Evolutionary conservation across 2,888 invertebrate genomes (phyloP).

Genomic region (Leptinotarsa rubiginosa): DNA sequence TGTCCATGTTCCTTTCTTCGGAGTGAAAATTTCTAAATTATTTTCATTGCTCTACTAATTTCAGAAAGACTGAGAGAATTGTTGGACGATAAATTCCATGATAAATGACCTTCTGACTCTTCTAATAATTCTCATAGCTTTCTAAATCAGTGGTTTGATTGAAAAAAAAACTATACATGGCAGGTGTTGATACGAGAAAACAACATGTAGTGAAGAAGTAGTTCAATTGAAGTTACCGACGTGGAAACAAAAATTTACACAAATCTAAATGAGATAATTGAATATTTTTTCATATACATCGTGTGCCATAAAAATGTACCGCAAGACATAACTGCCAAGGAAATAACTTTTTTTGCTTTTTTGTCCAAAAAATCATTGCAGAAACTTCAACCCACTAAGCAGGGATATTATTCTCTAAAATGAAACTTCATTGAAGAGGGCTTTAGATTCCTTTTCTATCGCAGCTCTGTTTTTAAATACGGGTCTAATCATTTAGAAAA

Average conservation of each 20-base stretch:
- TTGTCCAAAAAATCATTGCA: too few relatives aligned
- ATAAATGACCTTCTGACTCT: conserved; percentile 14
- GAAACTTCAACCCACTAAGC: too few relatives aligned
- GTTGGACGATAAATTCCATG: conserved; percentile 7
- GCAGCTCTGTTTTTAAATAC: too few relatives aligned
- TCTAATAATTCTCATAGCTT: neutral
- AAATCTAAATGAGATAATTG: neutral
- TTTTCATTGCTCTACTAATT: conserved; percentile 17
- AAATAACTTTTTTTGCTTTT: too few relatives aligned
- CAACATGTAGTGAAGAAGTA: neutral
- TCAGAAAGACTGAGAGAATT: neutral
- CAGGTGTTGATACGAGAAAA: neutral
- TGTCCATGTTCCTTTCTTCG: neutral
- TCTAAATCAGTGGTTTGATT: neutral
- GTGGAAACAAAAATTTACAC: conserved; percentile 1
- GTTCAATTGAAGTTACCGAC: neutral
- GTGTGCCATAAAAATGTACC: too few relatives aligned
- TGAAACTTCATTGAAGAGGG: too few relatives aligned
- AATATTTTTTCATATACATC: too few relatives aligned
- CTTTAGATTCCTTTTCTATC: too few relatives aligned
- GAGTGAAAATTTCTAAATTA: conserved; percentile 3
- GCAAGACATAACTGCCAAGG: too few relatives aligned
- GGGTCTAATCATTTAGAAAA: too few relatives aligned
- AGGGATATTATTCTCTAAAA: too few relatives aligned
- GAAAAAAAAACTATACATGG: neutral